Base-by-base conservation (phyloP, 2,113 vertebrate species). In the Mustelus asterias region DNA sequence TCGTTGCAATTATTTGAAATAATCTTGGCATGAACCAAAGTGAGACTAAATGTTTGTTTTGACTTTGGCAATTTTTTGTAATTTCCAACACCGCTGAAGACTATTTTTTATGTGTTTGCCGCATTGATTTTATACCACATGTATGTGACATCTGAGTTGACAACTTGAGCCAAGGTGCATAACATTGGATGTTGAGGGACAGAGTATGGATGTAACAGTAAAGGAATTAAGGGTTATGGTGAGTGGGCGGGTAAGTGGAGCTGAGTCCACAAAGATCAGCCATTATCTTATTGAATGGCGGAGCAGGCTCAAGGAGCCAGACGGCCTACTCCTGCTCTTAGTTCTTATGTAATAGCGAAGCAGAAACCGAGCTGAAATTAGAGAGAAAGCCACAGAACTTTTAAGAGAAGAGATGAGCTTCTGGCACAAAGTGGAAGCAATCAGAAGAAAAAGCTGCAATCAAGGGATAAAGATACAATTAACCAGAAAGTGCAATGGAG, bases 401-500 rank as follows among this genome's bases (percentile, higher is more conserved):
- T 18, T n/a, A 93, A 63, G 89, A 33, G 58, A 58, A 65, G 58
- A 92, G 60, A 92, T 63, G 16, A 65, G 60, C 89, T 93, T 65
- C 60, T 37, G 89, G 89, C 89, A 93, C 18, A 67, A 37, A 63
- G 7, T 33, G n/a, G 18, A 93, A 65, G 5, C 16, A 37, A 65
- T 93, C 37, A 88, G 44, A 65, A 60, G 54, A 65, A 93, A 93
- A 65, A n/a, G 89, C 33, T 65, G 1, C 8, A 63, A 65, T 33
- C 16, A 33, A n/a, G 60, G 33, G 58, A 92, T 92, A 65, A 41
- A 37, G 14, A 65, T 37, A 22, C 63, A 60, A 7, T 33, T 37
- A 93, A 93, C 29, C 60, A 92, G 89, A 92, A 37, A 37, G 8
- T 93, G n/a, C 89, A 93, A 16, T 37, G 89, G 37, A 89, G 86